These are phyloP conservation scores for Gasterosteus nipponicus DNA, from an alignment of 2,113 vertebrate genomes.

Conservation along the genomic window DNA sequence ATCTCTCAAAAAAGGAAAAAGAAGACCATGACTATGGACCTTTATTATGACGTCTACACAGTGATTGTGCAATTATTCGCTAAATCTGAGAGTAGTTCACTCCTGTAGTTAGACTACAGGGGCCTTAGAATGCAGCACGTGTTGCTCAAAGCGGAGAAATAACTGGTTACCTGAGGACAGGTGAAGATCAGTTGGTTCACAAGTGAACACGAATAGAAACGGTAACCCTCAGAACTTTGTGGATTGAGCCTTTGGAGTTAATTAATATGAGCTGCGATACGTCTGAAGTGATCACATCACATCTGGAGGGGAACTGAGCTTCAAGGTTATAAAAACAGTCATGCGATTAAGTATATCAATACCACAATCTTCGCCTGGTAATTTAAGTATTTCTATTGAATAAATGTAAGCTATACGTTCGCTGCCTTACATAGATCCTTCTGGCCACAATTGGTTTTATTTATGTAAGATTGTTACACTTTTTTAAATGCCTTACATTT, in stretches of 20 bases:
- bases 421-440: neutral
- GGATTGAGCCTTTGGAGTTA: neutral
- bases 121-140: too few relatives aligned
- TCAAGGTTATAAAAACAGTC: neutral
- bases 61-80: too few relatives aligned
- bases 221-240: neutral
- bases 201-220: neutral
- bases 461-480: slow-evolving; percentile 40
- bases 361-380: neutral
- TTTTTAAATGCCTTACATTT: slow-evolving; percentile 40
- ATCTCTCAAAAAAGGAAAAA: too few relatives aligned
- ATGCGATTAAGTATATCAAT: neutral
- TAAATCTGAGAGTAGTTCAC: too few relatives aligned
- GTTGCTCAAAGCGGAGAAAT: too few relatives aligned
- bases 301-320: neutral
- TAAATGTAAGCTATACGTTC: neutral
- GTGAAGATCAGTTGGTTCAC: neutral
- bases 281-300: neutral
- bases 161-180: neutral
- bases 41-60: too few relatives aligned
- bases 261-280: neutral
- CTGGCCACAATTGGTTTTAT: slow-evolving; percentile 20
- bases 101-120: too few relatives aligned
- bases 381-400: slow-evolving; percentile 8
- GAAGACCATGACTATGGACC: too few relatives aligned